phyloP scores from a whole-genome alignment of 1,140 invertebrate species.

The Bombus polaris region DNA sequence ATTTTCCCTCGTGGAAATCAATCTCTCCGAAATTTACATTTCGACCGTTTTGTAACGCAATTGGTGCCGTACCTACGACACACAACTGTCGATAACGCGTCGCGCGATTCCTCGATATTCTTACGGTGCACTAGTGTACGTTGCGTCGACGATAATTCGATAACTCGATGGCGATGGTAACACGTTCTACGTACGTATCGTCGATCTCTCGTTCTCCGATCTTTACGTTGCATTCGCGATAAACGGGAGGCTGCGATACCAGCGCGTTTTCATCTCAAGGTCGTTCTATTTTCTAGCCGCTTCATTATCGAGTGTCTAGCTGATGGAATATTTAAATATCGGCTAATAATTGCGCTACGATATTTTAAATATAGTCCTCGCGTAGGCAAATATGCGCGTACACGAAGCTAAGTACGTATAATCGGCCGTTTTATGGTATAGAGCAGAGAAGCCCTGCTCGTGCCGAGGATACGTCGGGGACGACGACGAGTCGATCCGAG shows the following conservation, averaged over 20 bases:
- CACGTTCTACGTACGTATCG: not conserved
- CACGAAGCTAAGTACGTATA: not conserved
- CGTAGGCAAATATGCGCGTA: not conserved
- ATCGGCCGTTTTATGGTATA: not conserved
- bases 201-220: not conserved
- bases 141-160: not conserved
- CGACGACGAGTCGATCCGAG: not conserved
- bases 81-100: not conserved
- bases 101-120: not conserved
- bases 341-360: not conserved
- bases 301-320: not conserved
- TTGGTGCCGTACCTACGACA: no score
- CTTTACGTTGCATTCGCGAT: no score
- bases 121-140: not conserved
- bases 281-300: not conserved
- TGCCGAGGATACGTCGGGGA: not conserved
- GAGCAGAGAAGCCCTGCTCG: constrained; percentile 10
- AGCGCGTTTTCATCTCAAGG: not conserved
- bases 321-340: not conserved
- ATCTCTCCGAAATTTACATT: constrained; percentile 14
- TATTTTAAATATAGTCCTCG: not conserved
- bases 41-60: not conserved
- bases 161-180: not conserved
- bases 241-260: not conserved
- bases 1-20: not conserved